Conservation (phyloP, 2,888 invertebrate genomes). For the Sphaerophoria rueppellii region DNA sequence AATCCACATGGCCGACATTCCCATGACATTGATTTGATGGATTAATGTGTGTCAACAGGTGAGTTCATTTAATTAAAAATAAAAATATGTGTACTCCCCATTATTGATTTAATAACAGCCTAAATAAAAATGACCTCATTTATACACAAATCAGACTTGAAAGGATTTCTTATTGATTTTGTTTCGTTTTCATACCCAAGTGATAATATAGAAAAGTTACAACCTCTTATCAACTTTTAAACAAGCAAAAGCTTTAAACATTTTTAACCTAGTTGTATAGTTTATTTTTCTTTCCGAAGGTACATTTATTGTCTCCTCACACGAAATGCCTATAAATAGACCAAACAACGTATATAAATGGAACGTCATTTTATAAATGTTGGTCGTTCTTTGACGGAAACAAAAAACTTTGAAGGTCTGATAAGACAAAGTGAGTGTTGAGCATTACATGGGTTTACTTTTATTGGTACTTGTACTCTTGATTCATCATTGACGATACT, state of each 20-base stretch:
- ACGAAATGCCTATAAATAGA: constrained; percentile 4
- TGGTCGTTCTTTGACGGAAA: too few relatives aligned
- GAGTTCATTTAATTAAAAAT: background rate
- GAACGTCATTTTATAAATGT: too few relatives aligned
- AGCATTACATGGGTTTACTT: too few relatives aligned
- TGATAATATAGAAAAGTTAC: background rate
- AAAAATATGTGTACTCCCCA: background rate
- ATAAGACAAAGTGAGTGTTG: too few relatives aligned
- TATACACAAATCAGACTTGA: background rate
- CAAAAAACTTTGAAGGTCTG: too few relatives aligned
- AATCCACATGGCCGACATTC: background rate
- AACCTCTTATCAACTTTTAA: constrained; percentile 6
- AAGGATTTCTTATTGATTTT: background rate
- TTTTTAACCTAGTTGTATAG: background rate
- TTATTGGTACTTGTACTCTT: too few relatives aligned
- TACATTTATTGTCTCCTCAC: background rate
- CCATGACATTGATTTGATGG: constrained; percentile 20
- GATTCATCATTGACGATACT: too few relatives aligned
- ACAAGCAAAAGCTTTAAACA: background rate
- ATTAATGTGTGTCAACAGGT: constrained; percentile 8
- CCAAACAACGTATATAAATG: too few relatives aligned
- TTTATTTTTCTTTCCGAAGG: background rate
- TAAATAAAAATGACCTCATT: constrained; percentile 18
- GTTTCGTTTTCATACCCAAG: background rate
- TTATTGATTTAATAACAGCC: constrained; percentile 19